These are phyloP conservation scores for Tapera naevia DNA, from an alignment of 2,797 vertebrate genomes.

Conservation along the genomic window DNA sequence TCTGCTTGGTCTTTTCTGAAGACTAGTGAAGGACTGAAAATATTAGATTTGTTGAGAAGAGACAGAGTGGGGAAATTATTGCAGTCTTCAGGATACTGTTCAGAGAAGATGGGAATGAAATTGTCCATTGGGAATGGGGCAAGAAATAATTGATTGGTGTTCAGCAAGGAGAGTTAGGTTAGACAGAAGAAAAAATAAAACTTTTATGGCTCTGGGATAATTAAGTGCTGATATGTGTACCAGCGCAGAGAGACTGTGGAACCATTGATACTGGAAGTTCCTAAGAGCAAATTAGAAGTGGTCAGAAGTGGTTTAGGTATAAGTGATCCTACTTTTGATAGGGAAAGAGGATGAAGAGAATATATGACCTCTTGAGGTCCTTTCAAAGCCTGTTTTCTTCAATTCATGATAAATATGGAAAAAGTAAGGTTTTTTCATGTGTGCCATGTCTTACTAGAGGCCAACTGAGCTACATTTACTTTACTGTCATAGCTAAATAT, in stretches of 20 bases:
- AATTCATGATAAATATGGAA: neutral
- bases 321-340: neutral
- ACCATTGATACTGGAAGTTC: neutral
- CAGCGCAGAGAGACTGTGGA: neutral
- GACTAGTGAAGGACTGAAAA: neutral
- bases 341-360: neutral
- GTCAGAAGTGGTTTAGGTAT: neutral
- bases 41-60: neutral
- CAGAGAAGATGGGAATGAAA: neutral
- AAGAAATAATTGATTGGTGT: neutral
- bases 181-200: neutral
- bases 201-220: neutral
- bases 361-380: neutral
- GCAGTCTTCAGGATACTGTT: neutral
- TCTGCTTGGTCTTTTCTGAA: neutral
- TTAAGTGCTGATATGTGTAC: neutral
- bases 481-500: conserved; percentile 33
- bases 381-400: neutral
- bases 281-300: neutral
- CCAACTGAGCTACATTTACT: conserved; percentile 18
- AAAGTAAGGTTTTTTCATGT: neutral
- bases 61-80: neutral
- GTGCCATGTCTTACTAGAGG: neutral
- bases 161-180: neutral
- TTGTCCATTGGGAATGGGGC: neutral